Evolutionary conservation across 2,797 vertebrate genomes (phyloP).

Genomic region (Bovichtus diacanthus): DNA sequence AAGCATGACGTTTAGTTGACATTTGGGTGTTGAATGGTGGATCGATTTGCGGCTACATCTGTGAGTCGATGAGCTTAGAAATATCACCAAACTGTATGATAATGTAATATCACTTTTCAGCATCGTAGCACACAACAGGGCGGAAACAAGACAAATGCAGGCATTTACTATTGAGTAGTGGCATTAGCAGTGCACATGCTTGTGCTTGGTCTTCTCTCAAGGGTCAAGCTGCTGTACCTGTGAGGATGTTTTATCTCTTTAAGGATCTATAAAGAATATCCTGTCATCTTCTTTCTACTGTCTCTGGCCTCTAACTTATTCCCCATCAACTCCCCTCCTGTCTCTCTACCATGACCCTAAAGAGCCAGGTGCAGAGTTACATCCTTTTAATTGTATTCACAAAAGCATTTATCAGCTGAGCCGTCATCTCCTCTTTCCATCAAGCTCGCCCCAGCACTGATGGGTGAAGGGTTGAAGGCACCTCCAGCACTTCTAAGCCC

Average conservation of each 20-base stretch:
- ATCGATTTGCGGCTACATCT: no score
- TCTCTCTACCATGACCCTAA: slow-evolving; percentile 22
- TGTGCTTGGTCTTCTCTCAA: neutral
- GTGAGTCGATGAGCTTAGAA: no score
- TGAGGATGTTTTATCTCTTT: neutral
- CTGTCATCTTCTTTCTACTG: neutral
- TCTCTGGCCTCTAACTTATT: neutral
- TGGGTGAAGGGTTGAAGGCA: slow-evolving; percentile 2
- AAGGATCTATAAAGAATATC: neutral
- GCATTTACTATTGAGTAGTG: no score
- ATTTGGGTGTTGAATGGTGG: no score
- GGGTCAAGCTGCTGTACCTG: neutral
- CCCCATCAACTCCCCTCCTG: neutral
- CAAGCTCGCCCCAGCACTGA: neutral
- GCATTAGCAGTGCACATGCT: neutral
- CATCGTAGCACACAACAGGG: no score
- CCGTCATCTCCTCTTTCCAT: neutral
- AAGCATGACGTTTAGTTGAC: no score
- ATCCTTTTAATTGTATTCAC: slow-evolving; percentile 14
- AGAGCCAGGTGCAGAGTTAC: neutral
- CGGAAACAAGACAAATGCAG: no score
- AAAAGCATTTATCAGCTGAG: neutral
- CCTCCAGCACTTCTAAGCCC: neutral
- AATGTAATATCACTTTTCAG: no score
- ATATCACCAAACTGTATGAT: no score